Conservation (phyloP, 2,888 invertebrate genomes). For the Minunthozetes semirufus region DNA sequence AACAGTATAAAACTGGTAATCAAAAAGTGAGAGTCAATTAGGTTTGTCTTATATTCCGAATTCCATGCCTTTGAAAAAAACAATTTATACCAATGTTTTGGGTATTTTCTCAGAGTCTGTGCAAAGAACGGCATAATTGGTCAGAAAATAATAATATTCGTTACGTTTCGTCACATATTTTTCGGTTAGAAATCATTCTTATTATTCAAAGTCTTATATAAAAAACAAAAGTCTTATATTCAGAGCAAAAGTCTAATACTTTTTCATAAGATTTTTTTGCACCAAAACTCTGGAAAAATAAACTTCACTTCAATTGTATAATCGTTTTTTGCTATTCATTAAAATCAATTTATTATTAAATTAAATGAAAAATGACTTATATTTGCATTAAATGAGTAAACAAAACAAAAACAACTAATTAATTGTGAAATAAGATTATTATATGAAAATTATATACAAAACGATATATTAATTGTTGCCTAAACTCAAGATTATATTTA, state of each 20-base stretch:
- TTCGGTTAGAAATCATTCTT: not conserved
- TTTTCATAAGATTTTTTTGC: conserved; percentile 4
- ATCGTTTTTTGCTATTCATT: not conserved
- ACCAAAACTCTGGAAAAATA: not conserved
- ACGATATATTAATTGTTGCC: conserved; percentile 6
- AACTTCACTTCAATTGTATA: not conserved
- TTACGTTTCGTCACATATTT: not conserved
- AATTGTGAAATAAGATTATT: conserved; percentile 1
- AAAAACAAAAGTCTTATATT: not conserved
- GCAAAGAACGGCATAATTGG: not conserved
- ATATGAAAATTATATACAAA: not conserved
- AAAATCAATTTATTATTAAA: not conserved
- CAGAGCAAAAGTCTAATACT: no score
- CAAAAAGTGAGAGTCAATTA: conserved; percentile 16
- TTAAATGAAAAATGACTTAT: not conserved
- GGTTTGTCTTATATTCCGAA: conserved; percentile 4
- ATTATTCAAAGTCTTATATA: conserved; percentile 3
- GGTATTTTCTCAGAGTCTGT: not conserved
- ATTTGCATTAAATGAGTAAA: not conserved
- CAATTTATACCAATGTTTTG: not conserved
- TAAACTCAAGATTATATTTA: conserved; percentile 18
- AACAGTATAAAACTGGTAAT: not conserved
- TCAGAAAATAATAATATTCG: not conserved
- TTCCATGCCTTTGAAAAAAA: conserved; percentile 8
- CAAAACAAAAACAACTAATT: not conserved